Evolutionary conservation across 2,888 invertebrate species (phyloP).

Genomic region (Escarpia spicata): DNA sequence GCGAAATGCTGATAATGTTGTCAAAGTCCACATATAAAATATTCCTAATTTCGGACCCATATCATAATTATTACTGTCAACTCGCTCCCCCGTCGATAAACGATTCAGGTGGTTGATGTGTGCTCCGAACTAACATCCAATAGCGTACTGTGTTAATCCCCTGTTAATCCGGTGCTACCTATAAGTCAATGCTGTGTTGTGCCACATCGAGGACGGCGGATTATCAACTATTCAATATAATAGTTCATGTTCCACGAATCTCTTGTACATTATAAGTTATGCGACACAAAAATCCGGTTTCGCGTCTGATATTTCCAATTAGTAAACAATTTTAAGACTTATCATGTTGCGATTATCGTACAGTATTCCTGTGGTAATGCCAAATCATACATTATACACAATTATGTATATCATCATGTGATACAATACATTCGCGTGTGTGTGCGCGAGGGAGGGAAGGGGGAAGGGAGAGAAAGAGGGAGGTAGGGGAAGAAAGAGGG

Average conservation of each 20-base stretch:
- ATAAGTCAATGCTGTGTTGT: neutral
- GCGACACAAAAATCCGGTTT: neutral
- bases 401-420: no score
- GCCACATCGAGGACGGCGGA: neutral
- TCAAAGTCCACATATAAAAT: neutral
- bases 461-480: no score
- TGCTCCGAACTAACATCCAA: neutral
- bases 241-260: neutral
- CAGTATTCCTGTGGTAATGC: neutral
- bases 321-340: neutral
- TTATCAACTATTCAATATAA: neutral
- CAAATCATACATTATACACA: neutral
- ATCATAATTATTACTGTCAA: neutral
- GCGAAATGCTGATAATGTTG: neutral
- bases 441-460: no score
- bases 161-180: neutral
- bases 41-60: neutral
- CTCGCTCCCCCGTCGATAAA: neutral
- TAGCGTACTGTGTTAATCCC: neutral
- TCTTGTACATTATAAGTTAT: neutral
- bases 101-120: neutral
- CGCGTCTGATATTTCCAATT: neutral
- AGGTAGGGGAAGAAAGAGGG: no score
- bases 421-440: no score
- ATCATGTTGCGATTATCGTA: neutral